These are phyloP conservation scores for Hyperoplus immaculatus DNA, from an alignment of 2,797 vertebrate genomes.

Conservation along the genomic window DNA sequence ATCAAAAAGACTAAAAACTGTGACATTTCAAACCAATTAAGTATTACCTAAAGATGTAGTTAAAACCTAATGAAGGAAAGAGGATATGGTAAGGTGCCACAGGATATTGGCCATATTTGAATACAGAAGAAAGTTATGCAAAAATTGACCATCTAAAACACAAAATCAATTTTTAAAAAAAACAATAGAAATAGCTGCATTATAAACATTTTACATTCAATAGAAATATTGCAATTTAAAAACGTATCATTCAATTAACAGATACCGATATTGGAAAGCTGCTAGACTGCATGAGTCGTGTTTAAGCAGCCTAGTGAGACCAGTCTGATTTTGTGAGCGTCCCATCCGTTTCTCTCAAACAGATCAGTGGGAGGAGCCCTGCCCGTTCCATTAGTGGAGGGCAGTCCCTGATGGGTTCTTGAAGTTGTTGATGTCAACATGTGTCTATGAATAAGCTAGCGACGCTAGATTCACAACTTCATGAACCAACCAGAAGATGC, in stretches of 20 bases:
- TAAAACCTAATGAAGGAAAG: conserved; percentile 30
- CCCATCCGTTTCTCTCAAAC: too few relatives aligned
- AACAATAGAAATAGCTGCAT: background rate
- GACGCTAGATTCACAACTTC: too few relatives aligned
- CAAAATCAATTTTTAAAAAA: background rate
- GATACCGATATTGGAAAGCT: background rate
- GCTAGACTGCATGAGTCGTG: background rate
- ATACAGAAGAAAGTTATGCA: background rate
- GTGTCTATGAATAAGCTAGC: too few relatives aligned
- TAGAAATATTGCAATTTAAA: background rate
- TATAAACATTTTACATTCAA: background rate
- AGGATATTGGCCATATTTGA: background rate
- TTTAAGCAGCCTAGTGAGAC: too few relatives aligned
- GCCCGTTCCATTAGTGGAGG: too few relatives aligned
- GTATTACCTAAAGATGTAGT: conserved; percentile 37
- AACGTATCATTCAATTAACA: background rate
- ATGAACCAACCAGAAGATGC: too few relatives aligned
- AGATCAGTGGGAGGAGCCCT: too few relatives aligned
- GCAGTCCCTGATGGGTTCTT: too few relatives aligned
- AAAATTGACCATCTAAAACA: background rate
- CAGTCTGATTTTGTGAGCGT: too few relatives aligned
- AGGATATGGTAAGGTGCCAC: background rate
- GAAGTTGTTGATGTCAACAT: too few relatives aligned
- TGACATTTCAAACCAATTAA: conserved; percentile 59
- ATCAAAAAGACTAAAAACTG: conserved; percentile 45